Evolutionary conservation across 1,140 invertebrate genomes (phyloP).

Genomic region (Lasaia peninsularis): DNA sequence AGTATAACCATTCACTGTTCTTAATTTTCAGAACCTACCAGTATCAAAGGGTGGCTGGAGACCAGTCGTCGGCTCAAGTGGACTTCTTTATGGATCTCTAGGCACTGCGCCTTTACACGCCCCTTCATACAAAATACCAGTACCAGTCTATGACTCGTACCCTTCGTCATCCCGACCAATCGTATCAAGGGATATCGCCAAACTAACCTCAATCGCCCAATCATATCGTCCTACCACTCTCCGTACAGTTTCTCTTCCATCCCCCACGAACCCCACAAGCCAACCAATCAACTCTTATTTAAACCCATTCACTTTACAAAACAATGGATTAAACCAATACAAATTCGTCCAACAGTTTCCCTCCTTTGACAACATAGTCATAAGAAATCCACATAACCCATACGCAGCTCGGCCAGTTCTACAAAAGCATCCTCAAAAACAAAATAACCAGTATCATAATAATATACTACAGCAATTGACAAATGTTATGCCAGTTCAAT

Average conservation of each 20-base stretch:
- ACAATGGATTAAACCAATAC: constrained; percentile 50
- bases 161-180: constrained; percentile 64
- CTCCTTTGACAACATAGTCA: constrained; percentile 45
- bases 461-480: constrained; percentile 57
- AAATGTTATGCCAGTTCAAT: constrained; percentile 58
- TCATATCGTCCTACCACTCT: constrained; percentile 65
- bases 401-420: constrained; percentile 49
- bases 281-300: constrained; percentile 70
- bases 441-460: constrained; percentile 47
- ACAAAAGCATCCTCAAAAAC: constrained; percentile 48
- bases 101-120: constrained; percentile 51
- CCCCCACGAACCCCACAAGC: constrained; percentile 37
- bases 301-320: constrained; percentile 62
- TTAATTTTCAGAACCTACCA: constrained; percentile 55
- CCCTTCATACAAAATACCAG: constrained; percentile 52
- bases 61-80: constrained; percentile 62
- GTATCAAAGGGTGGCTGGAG: constrained; percentile 71
- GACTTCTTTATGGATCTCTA: constrained; percentile 47
- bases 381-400: constrained; percentile 55
- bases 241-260: constrained; percentile 41
- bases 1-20: too few species aligned
- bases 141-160: constrained; percentile 44
- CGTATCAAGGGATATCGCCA: constrained; percentile 56
- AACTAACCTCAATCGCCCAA: constrained; percentile 69
- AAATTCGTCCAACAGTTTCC: constrained; percentile 59